These are phyloP conservation scores for Columba guinea DNA, from an alignment of 2,797 vertebrate species.

Conservation along the genomic window DNA sequence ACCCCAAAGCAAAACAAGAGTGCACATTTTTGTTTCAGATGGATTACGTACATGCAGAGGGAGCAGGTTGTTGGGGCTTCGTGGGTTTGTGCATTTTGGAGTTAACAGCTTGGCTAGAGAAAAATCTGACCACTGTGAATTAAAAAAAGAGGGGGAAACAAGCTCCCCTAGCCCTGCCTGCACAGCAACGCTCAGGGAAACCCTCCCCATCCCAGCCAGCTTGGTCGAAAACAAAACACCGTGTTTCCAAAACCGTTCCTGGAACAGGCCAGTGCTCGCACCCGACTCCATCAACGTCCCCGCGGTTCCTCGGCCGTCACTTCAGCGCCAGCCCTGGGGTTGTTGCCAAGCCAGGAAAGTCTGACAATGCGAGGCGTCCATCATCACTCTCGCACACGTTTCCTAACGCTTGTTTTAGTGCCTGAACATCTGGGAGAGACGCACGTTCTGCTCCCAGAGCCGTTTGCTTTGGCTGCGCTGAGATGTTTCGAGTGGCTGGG, in stretches of 20 bases:
- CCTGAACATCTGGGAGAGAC: background rate
- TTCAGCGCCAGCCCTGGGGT: background rate
- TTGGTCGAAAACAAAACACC: background rate
- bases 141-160: background rate
- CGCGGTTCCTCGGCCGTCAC: background rate
- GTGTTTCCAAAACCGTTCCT: background rate
- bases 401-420: background rate
- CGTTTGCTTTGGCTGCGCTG: background rate
- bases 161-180: background rate
- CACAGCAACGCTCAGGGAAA: background rate
- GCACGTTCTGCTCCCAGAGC: background rate
- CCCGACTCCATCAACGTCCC: background rate
- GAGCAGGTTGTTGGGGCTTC: background rate
- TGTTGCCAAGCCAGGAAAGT: slow-evolving; percentile 12
- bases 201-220: background rate
- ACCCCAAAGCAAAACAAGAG: background rate
- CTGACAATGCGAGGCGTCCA: background rate
- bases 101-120: background rate
- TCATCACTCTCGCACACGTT: background rate
- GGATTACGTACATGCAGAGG: rapidly evolving
- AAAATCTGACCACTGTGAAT: background rate
- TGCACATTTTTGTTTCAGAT: rapidly evolving
- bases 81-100: background rate
- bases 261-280: background rate
- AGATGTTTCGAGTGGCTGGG: background rate